Evolutionary conservation across 2,113 vertebrate genomes (phyloP), one percentile per base, ranked within the genome.

Genomic region (Thamnaconus septentrionalis): DNA sequence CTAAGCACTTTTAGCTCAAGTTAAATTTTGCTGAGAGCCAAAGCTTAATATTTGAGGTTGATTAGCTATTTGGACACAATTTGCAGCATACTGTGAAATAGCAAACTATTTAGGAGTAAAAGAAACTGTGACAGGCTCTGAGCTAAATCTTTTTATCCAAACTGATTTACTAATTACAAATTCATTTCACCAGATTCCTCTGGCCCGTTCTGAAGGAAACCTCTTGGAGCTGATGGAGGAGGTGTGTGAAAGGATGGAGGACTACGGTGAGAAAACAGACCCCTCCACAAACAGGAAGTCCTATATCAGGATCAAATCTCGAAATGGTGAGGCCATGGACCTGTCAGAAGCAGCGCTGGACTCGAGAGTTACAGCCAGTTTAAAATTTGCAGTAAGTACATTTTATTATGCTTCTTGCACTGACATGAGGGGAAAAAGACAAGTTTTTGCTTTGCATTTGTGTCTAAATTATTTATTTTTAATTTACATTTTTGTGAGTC

Each of bases 191-290:
- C 79, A 99, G 97, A 91, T 96, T 71, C 95, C 96, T 11, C 94
- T 96, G 0, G 95, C 95, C 0, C 92, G 96, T 1, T 98, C 97
- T 0, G 97, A 99, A 74, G 92, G 94, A 3, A 94, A 97, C 75
- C 93, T 99, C 65, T 91, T 96, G 0, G 97, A 99, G 76, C 76
- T 99, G 75, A 93, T 98, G 83, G 97, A 98, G 78, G 85, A 73
- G 0, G 90, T 98, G 7, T 99, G 97, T n/a, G 95, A 98, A 79
- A 93, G 91, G 69, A 98, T 98, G 96, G 93, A 91, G 61, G 95
- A 97, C 7, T 98, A 99, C 0, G 95, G 96, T 0, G 95, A 99
- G 71, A 90, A 49, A 31, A 72, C 69, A 4, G 95, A 98, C 40
- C 81, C 93, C 0, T 50, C 82, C 7, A 93, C 91, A 0, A 91